A percentile compares a stretch with the other conserved stretches of the same genome.
Evolutionary conservation across 2,888 invertebrate species (phyloP).

Genomic region (Teleiodes luculella): DNA sequence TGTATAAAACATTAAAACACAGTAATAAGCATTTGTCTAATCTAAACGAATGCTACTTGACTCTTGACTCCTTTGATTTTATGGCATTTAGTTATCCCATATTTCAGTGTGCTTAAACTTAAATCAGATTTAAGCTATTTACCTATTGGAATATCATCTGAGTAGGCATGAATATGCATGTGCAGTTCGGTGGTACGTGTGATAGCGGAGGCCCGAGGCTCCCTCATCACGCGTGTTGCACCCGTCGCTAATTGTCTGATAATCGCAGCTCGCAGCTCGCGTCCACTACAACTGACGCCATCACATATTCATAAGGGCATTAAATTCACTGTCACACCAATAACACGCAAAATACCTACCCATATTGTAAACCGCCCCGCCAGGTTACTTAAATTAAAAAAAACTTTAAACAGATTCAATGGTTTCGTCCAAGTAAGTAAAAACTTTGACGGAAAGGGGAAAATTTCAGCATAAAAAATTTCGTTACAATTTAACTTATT

Average conservation of each 20-base stretch:
- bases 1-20: no score
- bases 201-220: conserved; percentile 19
- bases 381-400: neutral
- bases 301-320: conserved; percentile 7
- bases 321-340: conserved; percentile 6
- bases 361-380: no score
- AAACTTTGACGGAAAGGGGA: neutral
- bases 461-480: no score
- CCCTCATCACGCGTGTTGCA: conserved; percentile 37
- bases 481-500: no score
- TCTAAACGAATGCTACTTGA: no score
- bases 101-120: no score
- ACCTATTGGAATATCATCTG: no score
- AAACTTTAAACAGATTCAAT: neutral
- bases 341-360: neutral
- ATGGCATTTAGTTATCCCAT: no score
- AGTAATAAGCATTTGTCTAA: no score
- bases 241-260: conserved; percentile 45
- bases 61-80: no score
- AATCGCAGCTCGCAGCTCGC: conserved; percentile 31
- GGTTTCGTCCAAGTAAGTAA: neutral
- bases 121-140: no score
- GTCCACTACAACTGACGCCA: conserved; percentile 6
- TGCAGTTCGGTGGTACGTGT: neutral
- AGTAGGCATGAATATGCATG: neutral